Conservation (phyloP, 1,140 invertebrate species). For the Pseudoatta argentina region DNA sequence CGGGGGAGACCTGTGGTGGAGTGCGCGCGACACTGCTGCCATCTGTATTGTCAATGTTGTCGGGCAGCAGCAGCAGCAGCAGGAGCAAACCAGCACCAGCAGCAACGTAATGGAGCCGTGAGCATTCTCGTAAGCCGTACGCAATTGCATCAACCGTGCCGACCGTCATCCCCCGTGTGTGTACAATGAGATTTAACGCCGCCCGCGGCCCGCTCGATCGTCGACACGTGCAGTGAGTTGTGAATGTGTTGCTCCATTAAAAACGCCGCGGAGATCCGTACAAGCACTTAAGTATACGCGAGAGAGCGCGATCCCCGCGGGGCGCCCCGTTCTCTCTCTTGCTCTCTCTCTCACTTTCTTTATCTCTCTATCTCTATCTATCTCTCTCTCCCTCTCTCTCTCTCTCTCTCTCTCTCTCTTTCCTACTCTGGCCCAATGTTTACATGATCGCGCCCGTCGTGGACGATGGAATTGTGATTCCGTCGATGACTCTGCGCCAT, state of each 20-base stretch:
- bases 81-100: conserved; percentile 79
- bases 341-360: conserved; percentile 12
- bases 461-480: conserved; percentile 63
- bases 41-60: conserved; percentile 91
- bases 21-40: conserved; percentile 85
- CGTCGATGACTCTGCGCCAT: not conserved
- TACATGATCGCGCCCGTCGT: conserved; percentile 80
- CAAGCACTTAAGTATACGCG: conserved; percentile 12
- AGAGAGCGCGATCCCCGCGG: conserved; percentile 21
- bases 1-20: conserved; percentile 72
- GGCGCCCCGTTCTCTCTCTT: conserved; percentile 32
- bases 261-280: conserved; percentile 18
- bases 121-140: conserved; percentile 80
- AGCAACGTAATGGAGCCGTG: conserved; percentile 86
- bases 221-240: conserved; percentile 74
- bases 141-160: conserved; percentile 62
- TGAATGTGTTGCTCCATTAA: conserved; percentile 24
- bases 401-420: conserved; percentile 36
- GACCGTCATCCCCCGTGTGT: conserved; percentile 43
- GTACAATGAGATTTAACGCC: conserved; percentile 75
- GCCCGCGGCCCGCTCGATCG: conserved; percentile 67
- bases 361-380: too few relatives aligned
- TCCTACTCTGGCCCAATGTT: conserved; percentile 81
- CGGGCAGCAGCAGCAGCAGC: conserved; percentile 83
- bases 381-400: not conserved